Conservation (phyloP, 2,113 vertebrate genomes). For the Arothron firmamentum region DNA sequence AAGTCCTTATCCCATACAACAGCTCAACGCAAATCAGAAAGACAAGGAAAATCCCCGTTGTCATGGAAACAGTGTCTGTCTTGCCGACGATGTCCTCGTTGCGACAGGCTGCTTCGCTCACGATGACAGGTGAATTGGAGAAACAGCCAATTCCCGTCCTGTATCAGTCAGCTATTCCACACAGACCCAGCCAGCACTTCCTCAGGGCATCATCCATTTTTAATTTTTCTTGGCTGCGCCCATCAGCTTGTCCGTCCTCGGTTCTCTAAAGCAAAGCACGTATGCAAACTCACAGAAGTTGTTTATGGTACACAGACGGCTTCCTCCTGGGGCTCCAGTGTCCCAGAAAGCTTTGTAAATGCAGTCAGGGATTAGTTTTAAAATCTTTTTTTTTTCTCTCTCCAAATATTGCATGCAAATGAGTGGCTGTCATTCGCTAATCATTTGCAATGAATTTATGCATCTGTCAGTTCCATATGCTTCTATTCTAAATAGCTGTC, state of each 20-base stretch:
- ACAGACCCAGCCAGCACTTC: conserved; percentile 25
- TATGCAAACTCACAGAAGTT: conserved; percentile 47
- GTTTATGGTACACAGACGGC: conserved; percentile 44
- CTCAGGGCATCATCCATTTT: conserved; percentile 37
- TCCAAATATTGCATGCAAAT: conserved; percentile 27
- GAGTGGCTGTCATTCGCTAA: conserved; percentile 3
- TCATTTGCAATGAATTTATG: conserved; percentile 28
- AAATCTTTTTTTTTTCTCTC: conserved; percentile 4
- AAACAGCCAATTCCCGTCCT: conserved; percentile 56
- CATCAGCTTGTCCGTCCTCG: conserved; percentile 20
- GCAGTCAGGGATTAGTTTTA: conserved; percentile 49
- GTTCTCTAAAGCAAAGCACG: conserved; percentile 30
- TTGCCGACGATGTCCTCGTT: conserved; percentile 44
- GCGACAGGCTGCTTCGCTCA: conserved; percentile 47
- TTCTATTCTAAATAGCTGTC: conserved; percentile 1
- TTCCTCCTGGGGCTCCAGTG: conserved; percentile 56
- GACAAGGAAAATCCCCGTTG: conserved; percentile 24
- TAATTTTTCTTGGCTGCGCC: conserved; percentile 32
- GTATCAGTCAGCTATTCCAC: conserved; percentile 43
- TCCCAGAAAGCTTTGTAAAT: conserved; percentile 61
- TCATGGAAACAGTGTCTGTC: conserved; percentile 56
- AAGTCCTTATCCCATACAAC: conserved; percentile 20
- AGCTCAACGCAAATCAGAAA: conserved; percentile 28
- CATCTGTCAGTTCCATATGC: conserved; percentile 12
- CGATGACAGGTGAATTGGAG: conserved; percentile 58